Evolutionary conservation across 2,113 vertebrate species (phyloP).

Genomic region (Oncorhynchus masou): DNA sequence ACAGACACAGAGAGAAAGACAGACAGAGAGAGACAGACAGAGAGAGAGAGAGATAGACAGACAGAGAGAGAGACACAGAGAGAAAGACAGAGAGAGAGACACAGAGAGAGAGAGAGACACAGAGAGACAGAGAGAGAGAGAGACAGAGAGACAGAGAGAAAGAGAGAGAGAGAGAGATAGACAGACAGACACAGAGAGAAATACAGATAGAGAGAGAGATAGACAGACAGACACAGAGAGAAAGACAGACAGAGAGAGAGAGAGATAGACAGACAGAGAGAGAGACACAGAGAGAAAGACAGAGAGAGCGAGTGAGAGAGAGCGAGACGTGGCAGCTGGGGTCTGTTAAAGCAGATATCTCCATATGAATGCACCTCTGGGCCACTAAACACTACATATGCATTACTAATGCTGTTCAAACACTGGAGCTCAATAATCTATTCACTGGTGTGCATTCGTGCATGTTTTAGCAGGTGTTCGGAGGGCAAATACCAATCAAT

Average conservation of each 20-base stretch:
- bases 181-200: neutral
- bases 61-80: too few relatives aligned
- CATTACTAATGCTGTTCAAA: slow-evolving; percentile 65
- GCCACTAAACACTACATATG: slow-evolving; percentile 51
- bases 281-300: slow-evolving; percentile 34
- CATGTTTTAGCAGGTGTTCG: slow-evolving; percentile 64
- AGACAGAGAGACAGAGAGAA: too few relatives aligned
- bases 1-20: too few relatives aligned
- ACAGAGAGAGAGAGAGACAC: rapidly evolving
- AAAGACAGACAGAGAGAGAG: slow-evolving; percentile 61
- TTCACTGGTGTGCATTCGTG: slow-evolving; percentile 14
- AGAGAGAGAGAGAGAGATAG: too few relatives aligned
- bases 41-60: too few relatives aligned
- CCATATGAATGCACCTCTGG: slow-evolving; percentile 69
- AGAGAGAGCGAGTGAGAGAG: slow-evolving; percentile 21
- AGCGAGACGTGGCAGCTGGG: slow-evolving; percentile 40
- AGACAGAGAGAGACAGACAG: too few relatives aligned
- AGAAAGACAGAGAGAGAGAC: too few relatives aligned
- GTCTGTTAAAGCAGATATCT: slow-evolving; percentile 53
- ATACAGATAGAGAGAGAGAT: slow-evolving; percentile 60
- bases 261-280: too few relatives aligned
- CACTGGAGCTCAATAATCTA: slow-evolving; percentile 24
- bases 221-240: too few relatives aligned
- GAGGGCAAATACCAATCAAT: slow-evolving; percentile 62
- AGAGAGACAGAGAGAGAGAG: too few relatives aligned